Conservation (phyloP, 1,140 invertebrate species). For the Berghia stephanieae region DNA sequence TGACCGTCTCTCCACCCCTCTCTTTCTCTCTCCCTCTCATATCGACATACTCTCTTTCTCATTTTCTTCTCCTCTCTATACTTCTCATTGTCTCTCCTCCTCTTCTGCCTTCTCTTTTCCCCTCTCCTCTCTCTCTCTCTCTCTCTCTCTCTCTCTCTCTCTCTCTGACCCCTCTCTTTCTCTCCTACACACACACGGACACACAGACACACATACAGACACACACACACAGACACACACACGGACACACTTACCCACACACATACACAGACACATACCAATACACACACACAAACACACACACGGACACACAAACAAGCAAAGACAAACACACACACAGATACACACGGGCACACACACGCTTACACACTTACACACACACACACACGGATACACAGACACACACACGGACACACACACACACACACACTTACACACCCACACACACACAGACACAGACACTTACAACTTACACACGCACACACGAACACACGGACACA, state of each 20-base stretch:
- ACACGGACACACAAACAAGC: conserved; percentile 13
- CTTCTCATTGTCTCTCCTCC: conserved; percentile 8
- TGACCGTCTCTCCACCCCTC: too few species aligned
- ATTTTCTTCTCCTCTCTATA: too few species aligned
- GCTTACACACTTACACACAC: background rate
- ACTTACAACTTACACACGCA: background rate
- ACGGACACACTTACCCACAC: background rate
- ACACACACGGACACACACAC: background rate
- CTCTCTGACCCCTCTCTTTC: background rate
- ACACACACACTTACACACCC: conserved; percentile 16
- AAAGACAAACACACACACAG: background rate
- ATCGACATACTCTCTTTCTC: too few species aligned
- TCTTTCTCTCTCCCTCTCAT: too few species aligned
- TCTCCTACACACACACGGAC: background rate
- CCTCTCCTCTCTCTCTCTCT: too few species aligned
- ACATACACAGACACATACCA: background rate
- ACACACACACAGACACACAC: background rate
- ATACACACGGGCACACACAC: background rate
- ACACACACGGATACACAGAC: background rate
- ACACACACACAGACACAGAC: conserved; percentile 23
- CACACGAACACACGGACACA: too few species aligned
- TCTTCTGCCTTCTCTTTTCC: background rate
- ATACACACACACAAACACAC: conserved; percentile 1
- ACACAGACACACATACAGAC: background rate
- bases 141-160: conserved; percentile 4